Base-by-base conservation (phyloP, 2,888 invertebrate genomes). In the Chloromyia formosa region DNA sequence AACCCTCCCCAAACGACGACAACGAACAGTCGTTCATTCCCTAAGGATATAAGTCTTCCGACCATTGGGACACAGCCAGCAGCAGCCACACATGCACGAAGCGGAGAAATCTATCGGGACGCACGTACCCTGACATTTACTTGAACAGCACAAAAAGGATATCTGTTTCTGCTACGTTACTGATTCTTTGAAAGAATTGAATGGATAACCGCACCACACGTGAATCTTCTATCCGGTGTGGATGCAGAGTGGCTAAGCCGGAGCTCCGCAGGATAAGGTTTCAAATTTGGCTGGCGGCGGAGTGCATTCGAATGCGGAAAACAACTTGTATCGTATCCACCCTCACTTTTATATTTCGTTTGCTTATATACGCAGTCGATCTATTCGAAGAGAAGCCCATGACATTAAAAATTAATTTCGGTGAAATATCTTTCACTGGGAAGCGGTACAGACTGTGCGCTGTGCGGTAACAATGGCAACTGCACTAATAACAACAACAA, bases 331-430 rank as follows among this genome's bases (percentile, higher is more conserved):
- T 35, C 27, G 27, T 7, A 35, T 49, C 22, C 10, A 49, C 66
- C 45, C 35, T 61, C 35, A 16, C 54, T 54, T 54, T 54, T n/a
- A 7, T 22, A 16, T 12, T 58, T n/a, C 20, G 22, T 22, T 22
- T 58, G 10, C 58, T 22, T 18, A 22, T n/a, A n/a, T 22, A 9
- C 42, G 42, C n/a, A n/a, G 27, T 4, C 7, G 16, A 1, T 27
- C 61, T 49, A 22, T 49, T 49, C 14, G 5, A 10, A 12, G 40
- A 58, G 35, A 35, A 35, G 27, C 22, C n/a, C 56, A 58, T 71
- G 42, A 35, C 71, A 71, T 71, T 71, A 71, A 71, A 71, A 71
- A 71, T 71, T 71, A 71, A 71, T 71, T 71, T 71, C 71, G 56
- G n/a, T 18, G 71, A 58, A 71, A 71, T 42, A 71, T 71, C 54